Evolutionary conservation across 2,113 vertebrate species (phyloP).

Genomic region (Carettochelys insculpta): DNA sequence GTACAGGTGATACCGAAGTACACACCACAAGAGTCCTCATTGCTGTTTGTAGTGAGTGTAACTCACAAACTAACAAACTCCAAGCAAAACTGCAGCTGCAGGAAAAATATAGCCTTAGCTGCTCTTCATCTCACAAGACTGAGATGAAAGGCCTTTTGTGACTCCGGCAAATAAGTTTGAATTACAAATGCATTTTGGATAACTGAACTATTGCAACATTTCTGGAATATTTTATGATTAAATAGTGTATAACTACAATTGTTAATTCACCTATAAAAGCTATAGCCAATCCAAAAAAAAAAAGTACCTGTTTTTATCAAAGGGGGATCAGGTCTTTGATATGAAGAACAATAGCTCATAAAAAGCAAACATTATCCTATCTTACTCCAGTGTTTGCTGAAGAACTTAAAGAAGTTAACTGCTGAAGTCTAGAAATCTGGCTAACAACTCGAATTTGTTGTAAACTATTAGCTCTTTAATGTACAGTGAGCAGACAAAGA

Average conservation of each 20-base stretch:
- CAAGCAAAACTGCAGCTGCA: too few species aligned
- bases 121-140: background rate
- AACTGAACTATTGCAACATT: background rate
- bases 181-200: background rate
- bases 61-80: too few species aligned
- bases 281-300: background rate
- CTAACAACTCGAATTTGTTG: background rate
- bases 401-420: background rate
- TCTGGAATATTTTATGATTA: background rate
- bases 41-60: too few species aligned
- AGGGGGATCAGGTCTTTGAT: background rate
- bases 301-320: background rate
- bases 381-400: background rate
- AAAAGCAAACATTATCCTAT: background rate
- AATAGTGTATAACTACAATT: background rate
- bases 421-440: background rate
- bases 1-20: too few species aligned
- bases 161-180: background rate
- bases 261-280: background rate
- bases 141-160: background rate
- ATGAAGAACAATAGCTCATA: background rate
- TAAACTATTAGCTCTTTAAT: background rate
- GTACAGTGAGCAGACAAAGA: background rate
- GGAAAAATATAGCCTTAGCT: background rate
- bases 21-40: too few species aligned